Evolutionary conservation across 2,888 invertebrate genomes (phyloP), one percentile per base, ranked within the genome.

Genomic region (Apodemia duryi): DNA sequence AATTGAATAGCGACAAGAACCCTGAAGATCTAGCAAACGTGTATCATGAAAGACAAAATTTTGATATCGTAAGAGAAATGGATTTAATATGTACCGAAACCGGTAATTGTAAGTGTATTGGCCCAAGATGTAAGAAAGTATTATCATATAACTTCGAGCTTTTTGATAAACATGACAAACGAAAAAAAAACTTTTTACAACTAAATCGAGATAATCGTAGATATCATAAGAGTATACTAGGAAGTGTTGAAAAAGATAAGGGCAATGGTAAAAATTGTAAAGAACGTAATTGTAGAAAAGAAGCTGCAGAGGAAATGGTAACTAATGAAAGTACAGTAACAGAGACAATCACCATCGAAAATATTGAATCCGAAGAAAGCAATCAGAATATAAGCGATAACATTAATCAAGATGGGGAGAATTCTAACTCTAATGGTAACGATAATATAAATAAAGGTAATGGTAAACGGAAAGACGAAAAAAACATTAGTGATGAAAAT

Each of bases 191-290:
- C 57, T 32, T 57, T 6, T 10, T 57, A 32, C 32, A 32, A 11
- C 32, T 32, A 4, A 13, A 57, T 10, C 32, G 4, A 2, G 57
- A 57, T 32, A 57, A 57, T 57, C 57, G 57, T 13, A 57, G 28
- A 57, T 57, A 57, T 32, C 57, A 57, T 57, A 57, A 57, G 11
- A 57, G 57, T 32, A 57, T 57, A 29, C 11, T 9, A 13, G 57
- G 57, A 6, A 10, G 5, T 57, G 57, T 57, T 57, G 57, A 29
- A 11, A 13, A 32, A 32, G 11, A 57, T 32, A 57, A 57, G 5
- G 57, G 57, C 11, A 32, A 57, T 29, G 29, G 3, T 2, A 29
- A 57, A 29, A 4, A 9, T 4, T 11, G 57, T 29, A 57, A 57
- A 13, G 6, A 6, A 5, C 2, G 5, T 6, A 5, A 13, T 2